phyloP scores from a whole-genome alignment of 23 tunicate species.

The Aplidium turbinatum region DNA sequence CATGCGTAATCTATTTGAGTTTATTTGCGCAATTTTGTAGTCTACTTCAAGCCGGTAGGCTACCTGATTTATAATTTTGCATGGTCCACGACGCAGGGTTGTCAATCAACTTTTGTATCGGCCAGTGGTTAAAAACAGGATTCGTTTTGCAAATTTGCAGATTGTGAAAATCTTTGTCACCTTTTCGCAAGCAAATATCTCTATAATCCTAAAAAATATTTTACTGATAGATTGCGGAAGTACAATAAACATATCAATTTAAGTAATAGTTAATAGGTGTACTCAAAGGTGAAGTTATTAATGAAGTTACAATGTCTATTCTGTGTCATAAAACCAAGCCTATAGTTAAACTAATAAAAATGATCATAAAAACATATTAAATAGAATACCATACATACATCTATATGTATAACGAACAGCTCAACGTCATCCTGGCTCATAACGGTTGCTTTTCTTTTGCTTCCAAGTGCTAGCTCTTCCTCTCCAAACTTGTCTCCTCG shows the following conservation, averaged over 20 bases:
- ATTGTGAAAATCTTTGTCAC: constrained; percentile 62
- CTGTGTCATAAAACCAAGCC: neutral
- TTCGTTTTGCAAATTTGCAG: constrained; percentile 77
- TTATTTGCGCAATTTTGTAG: too few relatives aligned
- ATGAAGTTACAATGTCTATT: neutral
- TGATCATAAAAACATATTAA: neutral
- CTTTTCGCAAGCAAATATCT: constrained; percentile 69
- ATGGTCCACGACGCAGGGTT: constrained; percentile 89
- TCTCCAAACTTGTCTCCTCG: constrained; percentile 96
- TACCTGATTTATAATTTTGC: constrained; percentile 95
- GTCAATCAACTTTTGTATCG: constrained; percentile 70
- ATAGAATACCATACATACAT: constrained; percentile 37
- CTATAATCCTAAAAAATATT: constrained; percentile 77
- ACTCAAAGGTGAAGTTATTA: neutral
- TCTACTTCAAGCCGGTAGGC: too few relatives aligned
- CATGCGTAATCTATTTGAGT: too few relatives aligned
- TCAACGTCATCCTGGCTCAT: constrained; percentile 85
- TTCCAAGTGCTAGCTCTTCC: constrained; percentile 70
- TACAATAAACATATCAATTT: too few relatives aligned
- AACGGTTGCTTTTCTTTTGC: constrained; percentile 54
- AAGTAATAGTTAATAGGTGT: too few relatives aligned
- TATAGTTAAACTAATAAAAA: neutral
- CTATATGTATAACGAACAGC: constrained; percentile 77
- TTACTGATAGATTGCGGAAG: too few relatives aligned
- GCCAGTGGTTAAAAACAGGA: constrained; percentile 97